phyloP scores from a whole-genome alignment of 2,797 vertebrate genomes.

The Somateria mollissima region DNA sequence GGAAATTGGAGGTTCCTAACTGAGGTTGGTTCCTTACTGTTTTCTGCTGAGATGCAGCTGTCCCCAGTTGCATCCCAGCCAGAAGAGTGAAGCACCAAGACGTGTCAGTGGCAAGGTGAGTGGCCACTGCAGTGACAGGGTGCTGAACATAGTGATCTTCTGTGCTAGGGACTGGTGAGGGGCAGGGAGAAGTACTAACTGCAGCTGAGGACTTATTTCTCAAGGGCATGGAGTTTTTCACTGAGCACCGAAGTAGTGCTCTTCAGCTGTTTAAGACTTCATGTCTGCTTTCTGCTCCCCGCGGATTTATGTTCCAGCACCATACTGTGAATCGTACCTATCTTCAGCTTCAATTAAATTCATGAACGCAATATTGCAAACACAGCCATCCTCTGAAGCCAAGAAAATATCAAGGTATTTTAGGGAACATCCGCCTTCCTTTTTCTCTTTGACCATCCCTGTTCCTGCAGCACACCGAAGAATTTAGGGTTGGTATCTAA shows the following conservation, averaged over 20 bases:
- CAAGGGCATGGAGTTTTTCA: conserved; percentile 54
- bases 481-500: background rate
- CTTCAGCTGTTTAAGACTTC: conserved; percentile 38
- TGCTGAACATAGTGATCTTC: background rate
- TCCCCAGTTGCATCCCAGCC: background rate
- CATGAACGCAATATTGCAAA: conserved; percentile 12
- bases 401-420: conserved; percentile 43
- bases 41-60: background rate
- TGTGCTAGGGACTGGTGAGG: background rate
- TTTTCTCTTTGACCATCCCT: background rate
- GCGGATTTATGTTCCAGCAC: conserved; percentile 61
- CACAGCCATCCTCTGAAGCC: background rate
- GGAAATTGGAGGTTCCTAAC: background rate
- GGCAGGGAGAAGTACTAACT: background rate
- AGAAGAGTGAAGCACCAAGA: background rate
- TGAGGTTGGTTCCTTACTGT: background rate
- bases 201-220: background rate
- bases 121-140: background rate
- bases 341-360: conserved; percentile 66
- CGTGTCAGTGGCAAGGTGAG: accelerated
- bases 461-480: background rate
- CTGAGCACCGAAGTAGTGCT: conserved; percentile 34
- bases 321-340: conserved; percentile 63
- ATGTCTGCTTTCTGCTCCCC: conserved; percentile 53
- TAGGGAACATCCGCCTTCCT: background rate